Evolutionary conservation across 2,113 vertebrate genomes (phyloP), one percentile per base, ranked within the genome.

Genomic region (Eidolon helvum): DNA sequence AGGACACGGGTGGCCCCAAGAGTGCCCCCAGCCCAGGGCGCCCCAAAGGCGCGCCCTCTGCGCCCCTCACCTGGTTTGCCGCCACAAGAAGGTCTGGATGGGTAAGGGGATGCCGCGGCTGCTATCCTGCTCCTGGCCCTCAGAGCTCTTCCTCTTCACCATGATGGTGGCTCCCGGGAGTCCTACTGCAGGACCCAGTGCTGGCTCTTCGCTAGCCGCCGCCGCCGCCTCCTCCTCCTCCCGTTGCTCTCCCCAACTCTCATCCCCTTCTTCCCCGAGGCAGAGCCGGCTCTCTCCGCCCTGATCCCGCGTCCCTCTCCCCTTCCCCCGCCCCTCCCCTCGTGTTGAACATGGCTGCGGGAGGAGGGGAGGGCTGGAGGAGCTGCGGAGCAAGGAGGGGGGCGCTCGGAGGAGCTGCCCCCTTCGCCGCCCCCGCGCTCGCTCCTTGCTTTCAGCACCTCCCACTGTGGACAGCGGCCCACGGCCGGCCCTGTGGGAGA

Each of bases 21-120:
- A 61, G 96, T 43, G 72, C 68, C 87, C 96, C 96, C 88, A 61
- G 93, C 91, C 96, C 85, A 12, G 90, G 90, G 93, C 63, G 10
- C 85, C 80, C 85, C 69, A 28, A 63, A 50, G 15, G 87, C 72
- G 65, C 71, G 68, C 89, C 72, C 94, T 69, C 87, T 30, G 93
- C 83, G 91, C 96, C 97, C 98, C 99, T 98, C 97, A 99, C 99
- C 99, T 99, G 98, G 99, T 99, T 87, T 99, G 99, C 97, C 99
- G 99, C 99, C 99, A 99, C 0, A 99, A 98, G 98, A 99, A 99
- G 98, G 99, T 99, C 99, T 99, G 99, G 98, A 99, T 99, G 82
- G 99, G 99, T 88, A 99, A 99, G 48, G 99, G 99, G 96, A 99
- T 99, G 87, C 99, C 99, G 77, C 99, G 99, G 97, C 99, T 99